Percentiles rank a stretch among this genome's conserved stretches.
Evolutionary conservation across 2,888 invertebrate genomes (phyloP).

Genomic region (Tenthredo notha): DNA sequence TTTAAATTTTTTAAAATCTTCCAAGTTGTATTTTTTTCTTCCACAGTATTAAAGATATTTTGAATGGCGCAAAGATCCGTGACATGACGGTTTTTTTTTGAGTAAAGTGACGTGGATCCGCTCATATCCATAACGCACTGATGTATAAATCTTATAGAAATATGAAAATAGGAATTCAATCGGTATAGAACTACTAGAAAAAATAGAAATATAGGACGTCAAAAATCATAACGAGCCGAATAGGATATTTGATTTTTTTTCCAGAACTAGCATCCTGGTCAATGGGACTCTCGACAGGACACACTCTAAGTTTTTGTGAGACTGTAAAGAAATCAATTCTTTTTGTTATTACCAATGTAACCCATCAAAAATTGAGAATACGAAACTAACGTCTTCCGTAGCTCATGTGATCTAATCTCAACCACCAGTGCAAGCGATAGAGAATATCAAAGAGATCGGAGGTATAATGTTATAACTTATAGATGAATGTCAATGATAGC

Average conservation of each 20-base stretch:
- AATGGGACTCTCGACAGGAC: conserved; percentile 16
- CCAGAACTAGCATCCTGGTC: conserved; percentile 39
- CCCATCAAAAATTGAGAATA: background rate
- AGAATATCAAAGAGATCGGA: background rate
- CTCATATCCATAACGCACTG: no score
- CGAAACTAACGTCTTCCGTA: background rate
- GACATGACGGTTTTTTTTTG: no score
- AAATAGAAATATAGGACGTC: background rate
- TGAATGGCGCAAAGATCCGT: no score
- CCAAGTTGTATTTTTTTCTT: no score
- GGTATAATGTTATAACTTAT: background rate
- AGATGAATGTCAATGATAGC: background rate
- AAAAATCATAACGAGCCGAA: background rate
- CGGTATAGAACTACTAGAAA: conserved; percentile 55
- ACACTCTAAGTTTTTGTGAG: conserved; percentile 62
- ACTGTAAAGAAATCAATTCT: background rate
- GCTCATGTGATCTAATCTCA: background rate
- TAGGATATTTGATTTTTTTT: conserved; percentile 48
- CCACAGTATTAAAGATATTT: no score
- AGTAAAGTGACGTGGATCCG: no score
- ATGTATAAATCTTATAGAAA: no score
- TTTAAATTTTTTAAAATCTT: no score
- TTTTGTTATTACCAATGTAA: no score
- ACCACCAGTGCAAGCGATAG: background rate
- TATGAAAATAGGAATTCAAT: no score